Percentiles rank a stretch among this genome's conserved stretches.
Evolutionary conservation across 1,140 invertebrate species (phyloP).

Genomic region (Venustaconcha ellipsiformis): DNA sequence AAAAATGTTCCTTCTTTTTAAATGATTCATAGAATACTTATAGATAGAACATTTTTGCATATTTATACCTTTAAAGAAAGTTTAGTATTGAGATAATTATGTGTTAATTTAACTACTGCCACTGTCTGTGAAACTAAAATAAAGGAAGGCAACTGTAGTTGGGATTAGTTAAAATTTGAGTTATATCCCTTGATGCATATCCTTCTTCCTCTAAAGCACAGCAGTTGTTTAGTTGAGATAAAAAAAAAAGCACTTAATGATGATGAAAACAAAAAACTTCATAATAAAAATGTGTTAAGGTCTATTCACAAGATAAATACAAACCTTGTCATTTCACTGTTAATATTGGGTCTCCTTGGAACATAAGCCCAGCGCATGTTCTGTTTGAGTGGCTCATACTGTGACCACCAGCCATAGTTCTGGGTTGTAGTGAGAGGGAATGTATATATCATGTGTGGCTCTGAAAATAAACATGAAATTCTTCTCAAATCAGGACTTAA

Average conservation of each 20-base stretch:
- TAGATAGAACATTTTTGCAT: too few relatives aligned
- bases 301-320: conserved; percentile 5
- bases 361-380: conserved; percentile 62
- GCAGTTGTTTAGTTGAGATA: too few relatives aligned
- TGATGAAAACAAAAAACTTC: not conserved
- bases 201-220: too few relatives aligned
- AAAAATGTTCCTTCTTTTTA: too few relatives aligned
- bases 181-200: too few relatives aligned
- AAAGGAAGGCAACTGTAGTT: too few relatives aligned
- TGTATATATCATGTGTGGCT: conserved; percentile 51
- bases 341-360: conserved; percentile 51
- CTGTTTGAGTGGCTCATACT: conserved; percentile 48
- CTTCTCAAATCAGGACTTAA: not conserved
- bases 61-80: too few relatives aligned
- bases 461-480: conserved; percentile 38
- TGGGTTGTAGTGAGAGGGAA: conserved; percentile 51
- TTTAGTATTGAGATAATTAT: too few relatives aligned
- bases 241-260: not conserved
- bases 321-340: conserved; percentile 68
- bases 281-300: not conserved
- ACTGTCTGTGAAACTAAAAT: too few relatives aligned
- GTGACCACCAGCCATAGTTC: conserved; percentile 54
- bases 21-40: too few relatives aligned
- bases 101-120: too few relatives aligned
- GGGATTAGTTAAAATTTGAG: too few relatives aligned